A percentile compares a stretch with the other conserved stretches of the same genome.
Conservation (phyloP, 2,113 vertebrate species). For the Microcebus murinus region DNA sequence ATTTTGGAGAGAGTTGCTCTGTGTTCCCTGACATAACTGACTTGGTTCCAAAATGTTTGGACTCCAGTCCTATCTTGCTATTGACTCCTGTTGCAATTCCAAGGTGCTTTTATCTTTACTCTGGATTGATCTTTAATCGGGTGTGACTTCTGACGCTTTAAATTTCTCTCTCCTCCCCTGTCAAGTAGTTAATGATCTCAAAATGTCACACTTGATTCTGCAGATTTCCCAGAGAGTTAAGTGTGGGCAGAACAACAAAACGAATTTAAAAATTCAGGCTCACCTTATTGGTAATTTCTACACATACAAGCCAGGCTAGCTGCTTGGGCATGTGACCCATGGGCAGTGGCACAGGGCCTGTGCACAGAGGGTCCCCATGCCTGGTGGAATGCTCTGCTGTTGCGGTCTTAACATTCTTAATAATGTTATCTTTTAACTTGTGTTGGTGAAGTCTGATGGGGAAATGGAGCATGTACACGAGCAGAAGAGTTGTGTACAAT, state of each 20-base stretch:
- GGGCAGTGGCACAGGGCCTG: fast-evolving
- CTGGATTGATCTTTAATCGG: conserved; percentile 66
- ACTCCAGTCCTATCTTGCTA: conserved; percentile 48
- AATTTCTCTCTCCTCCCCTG: conserved; percentile 74
- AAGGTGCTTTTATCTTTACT: conserved; percentile 70
- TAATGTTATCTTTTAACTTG: conserved; percentile 44
- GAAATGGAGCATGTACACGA: neutral
- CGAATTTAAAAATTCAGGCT: conserved; percentile 32
- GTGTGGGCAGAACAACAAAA: conserved; percentile 52
- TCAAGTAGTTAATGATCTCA: conserved; percentile 78
- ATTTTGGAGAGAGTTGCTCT: conserved; percentile 32
- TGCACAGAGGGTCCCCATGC: neutral
- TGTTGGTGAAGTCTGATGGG: neutral
- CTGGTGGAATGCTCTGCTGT: neutral
- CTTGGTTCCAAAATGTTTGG: conserved; percentile 43
- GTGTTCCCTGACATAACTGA: conserved; percentile 46
- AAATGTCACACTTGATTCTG: conserved; percentile 60
- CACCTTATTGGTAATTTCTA: neutral
- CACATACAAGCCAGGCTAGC: neutral
- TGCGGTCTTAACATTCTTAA: neutral
- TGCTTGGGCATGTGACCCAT: neutral
- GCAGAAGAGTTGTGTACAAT: neutral
- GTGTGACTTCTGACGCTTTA: conserved; percentile 75
- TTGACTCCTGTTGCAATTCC: conserved; percentile 60
- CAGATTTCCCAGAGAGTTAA: conserved; percentile 70